Evolutionary conservation across 2,113 vertebrate species (phyloP), one percentile per base, ranked within the genome.

Genomic region (Misgurnus mizolepis): DNA sequence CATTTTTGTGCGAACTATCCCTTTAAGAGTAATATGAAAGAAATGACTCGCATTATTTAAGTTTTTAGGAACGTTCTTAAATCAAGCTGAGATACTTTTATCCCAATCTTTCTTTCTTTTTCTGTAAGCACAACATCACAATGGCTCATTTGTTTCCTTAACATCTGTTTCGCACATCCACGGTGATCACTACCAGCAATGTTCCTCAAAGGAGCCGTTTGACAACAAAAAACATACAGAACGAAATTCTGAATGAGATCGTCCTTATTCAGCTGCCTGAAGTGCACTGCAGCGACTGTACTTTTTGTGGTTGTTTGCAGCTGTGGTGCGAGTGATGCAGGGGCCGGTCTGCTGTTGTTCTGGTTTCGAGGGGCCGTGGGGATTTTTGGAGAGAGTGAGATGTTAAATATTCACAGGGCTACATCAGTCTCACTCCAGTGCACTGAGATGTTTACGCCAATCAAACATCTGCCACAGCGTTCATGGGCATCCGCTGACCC

Each of bases 341-440:
- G 7, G 45, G 10, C 55, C 22, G 4, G 18, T 60, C 69, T 34
- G 34, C 58, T 76, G 43, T 75, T 67, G 40, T 67, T 67, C 41
- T 15, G 71, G 39, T 65, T 45, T 74, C 45, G n/a, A 64, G 18
- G 14, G 56, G 78, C 47, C 18, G 8, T 47, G 41, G 62, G 70
- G 67, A 79, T 15, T 70, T 17, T n/a, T 55, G 56, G 76, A 79
- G 71, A 85, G 45, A 79, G 76, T 73, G 80, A 88, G 90, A 83
- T 55, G 60, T 80, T 80, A 92, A 92, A 93, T 90, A 91, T 90
- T 91, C 82, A 91, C 74, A 80, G 73, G 77, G 83, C 73, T 80
- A 83, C 88, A 88, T 91, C 88, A 87, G 85, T 83, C 84, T 83
- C 86, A 87, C 86, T 87, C 79, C 88, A 82, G 79, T 83, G 89